A percentile compares a stretch with the other conserved stretches of the same genome.
Conservation (phyloP, 1,140 invertebrate genomes). For the Atopsyche davidsoni region DNA sequence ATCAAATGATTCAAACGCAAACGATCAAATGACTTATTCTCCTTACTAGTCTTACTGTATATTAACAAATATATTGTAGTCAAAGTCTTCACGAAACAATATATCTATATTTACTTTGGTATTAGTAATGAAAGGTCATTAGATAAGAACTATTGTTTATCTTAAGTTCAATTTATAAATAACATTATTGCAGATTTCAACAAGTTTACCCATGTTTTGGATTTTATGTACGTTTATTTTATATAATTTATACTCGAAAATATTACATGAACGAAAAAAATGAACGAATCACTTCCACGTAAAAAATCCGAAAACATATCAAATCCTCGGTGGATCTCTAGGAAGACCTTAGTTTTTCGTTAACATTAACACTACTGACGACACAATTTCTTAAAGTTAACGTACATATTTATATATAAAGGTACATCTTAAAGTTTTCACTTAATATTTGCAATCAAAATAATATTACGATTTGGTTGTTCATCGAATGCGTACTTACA, state of each 20-base stretch:
- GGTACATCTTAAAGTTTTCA: constrained; percentile 16
- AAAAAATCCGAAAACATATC: constrained; percentile 1
- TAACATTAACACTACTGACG: constrained; percentile 24
- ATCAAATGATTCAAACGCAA: too few species aligned
- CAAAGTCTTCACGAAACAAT: too few species aligned
- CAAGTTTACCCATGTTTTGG: neutral
- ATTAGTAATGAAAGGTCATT: too few species aligned
- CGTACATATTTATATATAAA: constrained; percentile 16
- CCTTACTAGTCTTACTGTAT: too few species aligned
- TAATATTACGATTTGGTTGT: constrained; percentile 4
- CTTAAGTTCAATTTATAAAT: neutral
- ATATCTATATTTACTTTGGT: too few species aligned
- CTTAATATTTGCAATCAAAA: constrained; percentile 7
- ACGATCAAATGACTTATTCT: too few species aligned
- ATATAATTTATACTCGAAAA: constrained; percentile 1
- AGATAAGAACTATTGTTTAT: neutral
- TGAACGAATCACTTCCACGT: neutral
- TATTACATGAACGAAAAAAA: constrained; percentile 4
- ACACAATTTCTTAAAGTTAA: constrained; percentile 18
- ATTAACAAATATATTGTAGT: too few species aligned
- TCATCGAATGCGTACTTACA: neutral
- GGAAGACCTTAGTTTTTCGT: constrained; percentile 27
- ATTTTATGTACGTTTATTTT: neutral
- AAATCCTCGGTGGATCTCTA: constrained; percentile 19
- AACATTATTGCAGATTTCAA: neutral